phyloP scores from a whole-genome alignment of 2,113 vertebrate species.

The Hemicordylus capensis region DNA sequence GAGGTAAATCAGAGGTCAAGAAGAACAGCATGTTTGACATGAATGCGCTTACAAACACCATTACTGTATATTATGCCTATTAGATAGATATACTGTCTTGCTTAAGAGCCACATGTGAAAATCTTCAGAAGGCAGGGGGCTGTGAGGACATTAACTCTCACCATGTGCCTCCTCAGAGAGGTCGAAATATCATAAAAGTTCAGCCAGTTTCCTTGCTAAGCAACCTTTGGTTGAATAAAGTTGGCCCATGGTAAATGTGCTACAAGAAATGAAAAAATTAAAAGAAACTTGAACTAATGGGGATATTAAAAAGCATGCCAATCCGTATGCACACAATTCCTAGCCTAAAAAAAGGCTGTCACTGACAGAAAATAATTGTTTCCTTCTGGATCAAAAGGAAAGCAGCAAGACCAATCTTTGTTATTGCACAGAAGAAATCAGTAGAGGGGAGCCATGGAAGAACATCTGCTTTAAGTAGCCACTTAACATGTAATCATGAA shows the following conservation, averaged over 20 bases:
- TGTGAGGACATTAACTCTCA: too few species aligned
- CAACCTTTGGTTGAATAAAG: not conserved
- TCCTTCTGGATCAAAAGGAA: not conserved
- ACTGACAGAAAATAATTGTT: constrained; percentile 1
- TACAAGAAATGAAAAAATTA: not conserved
- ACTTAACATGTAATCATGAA: not conserved
- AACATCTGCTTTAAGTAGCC: not conserved
- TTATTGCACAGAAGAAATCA: not conserved
- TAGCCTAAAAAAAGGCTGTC: not conserved
- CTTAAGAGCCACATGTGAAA: too few species aligned
- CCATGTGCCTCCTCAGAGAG: too few species aligned
- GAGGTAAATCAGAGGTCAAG: constrained; percentile 18
- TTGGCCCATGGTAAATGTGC: not conserved
- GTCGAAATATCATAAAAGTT: not conserved
- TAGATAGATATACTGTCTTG: too few species aligned
- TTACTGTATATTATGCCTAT: not conserved
- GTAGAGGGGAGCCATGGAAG: not conserved
- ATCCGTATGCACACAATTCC: not conserved
- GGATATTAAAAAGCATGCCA: not conserved
- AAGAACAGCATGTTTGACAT: not conserved
- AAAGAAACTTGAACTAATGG: not conserved
- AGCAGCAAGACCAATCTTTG: not conserved
- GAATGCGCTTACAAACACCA: not conserved
- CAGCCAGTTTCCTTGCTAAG: not conserved
- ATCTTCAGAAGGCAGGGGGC: too few species aligned